Conservation (phyloP, 2,113 vertebrate species). For the Chaetodon trifascialis region DNA sequence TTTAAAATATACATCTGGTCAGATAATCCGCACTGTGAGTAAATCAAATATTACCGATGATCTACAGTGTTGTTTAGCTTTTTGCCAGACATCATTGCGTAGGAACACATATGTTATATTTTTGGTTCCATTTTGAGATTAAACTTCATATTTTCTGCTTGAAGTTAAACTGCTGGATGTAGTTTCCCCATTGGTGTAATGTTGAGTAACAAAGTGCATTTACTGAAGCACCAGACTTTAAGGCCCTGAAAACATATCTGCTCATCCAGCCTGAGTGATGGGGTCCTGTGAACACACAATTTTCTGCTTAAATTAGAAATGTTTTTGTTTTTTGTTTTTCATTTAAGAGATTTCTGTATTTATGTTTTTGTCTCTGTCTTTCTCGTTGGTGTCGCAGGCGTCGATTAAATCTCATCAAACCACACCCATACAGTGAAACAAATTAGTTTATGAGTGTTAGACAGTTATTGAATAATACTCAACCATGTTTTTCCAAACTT, state of each 20-base stretch:
- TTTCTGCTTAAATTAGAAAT: background rate
- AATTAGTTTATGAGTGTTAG: background rate
- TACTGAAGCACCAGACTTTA: background rate
- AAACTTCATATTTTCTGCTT: background rate
- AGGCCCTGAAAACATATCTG: background rate
- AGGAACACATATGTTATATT: background rate
- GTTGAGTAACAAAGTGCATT: background rate
- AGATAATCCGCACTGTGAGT: background rate
- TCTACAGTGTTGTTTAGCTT: background rate
- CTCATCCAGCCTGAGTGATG: background rate
- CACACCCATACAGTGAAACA: background rate
- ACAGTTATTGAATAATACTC: background rate
- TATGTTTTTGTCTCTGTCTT: background rate
- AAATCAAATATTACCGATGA: background rate
- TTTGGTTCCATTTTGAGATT: background rate
- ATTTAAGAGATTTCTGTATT: background rate
- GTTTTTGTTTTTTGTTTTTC: too few relatives aligned
- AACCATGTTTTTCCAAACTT: background rate
- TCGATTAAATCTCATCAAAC: background rate
- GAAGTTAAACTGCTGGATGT: background rate
- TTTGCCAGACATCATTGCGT: background rate
- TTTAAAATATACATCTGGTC: background rate
- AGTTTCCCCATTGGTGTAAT: background rate
- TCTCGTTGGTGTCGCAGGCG: background rate
- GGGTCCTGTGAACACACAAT: background rate